phyloP scores from a whole-genome alignment of 2,113 vertebrate species.

The Fukomys damarensis region DNA sequence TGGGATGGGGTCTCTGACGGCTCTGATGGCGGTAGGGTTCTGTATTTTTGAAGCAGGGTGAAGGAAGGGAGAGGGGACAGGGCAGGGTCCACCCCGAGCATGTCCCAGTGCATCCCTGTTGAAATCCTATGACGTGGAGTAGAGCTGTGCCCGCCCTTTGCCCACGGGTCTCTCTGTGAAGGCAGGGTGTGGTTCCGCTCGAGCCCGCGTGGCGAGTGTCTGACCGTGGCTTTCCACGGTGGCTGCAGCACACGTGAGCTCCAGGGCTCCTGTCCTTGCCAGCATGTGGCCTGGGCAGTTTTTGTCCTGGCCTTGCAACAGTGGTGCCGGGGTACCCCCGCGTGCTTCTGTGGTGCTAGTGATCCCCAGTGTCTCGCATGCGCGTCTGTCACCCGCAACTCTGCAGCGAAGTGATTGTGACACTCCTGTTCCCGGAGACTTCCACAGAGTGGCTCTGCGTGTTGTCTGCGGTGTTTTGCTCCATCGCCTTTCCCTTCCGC shows the following conservation, averaged over 20 bases:
- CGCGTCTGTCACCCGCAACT: background rate
- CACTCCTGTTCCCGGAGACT: background rate
- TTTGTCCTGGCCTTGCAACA: background rate
- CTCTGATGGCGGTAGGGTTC: background rate
- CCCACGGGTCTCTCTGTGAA: background rate
- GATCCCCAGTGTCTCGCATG: background rate
- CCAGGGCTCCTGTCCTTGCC: background rate
- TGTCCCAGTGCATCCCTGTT: background rate
- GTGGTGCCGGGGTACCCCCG: too few relatives aligned
- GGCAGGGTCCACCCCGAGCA: background rate
- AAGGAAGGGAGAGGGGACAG: background rate
- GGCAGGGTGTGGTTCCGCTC: too few relatives aligned
- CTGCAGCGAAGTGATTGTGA: background rate
- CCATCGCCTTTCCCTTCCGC: background rate
- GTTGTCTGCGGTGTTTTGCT: background rate
- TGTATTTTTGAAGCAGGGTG: background rate
- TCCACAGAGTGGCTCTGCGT: background rate
- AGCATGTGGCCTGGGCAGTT: background rate
- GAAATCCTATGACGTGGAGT: background rate
- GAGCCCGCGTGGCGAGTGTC: too few relatives aligned
- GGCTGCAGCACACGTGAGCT: background rate
- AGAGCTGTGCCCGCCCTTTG: background rate
- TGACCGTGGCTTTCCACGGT: too few relatives aligned
- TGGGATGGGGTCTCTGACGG: background rate
- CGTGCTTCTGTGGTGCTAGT: background rate